These are phyloP conservation scores for Enteromius thamalakanensis DNA, from an alignment of 2,797 vertebrate species.

Conservation along the genomic window DNA sequence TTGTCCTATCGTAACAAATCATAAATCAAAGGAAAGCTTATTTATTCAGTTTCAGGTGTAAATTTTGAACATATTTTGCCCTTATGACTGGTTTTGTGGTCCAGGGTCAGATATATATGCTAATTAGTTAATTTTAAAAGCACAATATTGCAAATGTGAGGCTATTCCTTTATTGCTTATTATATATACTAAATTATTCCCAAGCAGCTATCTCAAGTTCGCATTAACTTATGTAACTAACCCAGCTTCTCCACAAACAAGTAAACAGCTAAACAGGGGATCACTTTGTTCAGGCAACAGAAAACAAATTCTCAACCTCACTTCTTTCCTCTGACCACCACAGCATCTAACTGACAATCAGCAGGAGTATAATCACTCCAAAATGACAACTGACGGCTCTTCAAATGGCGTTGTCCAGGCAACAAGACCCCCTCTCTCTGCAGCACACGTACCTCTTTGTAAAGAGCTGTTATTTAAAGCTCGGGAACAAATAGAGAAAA, in stretches of 20 bases:
- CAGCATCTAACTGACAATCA: conserved; percentile 23
- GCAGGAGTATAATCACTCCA: conserved; percentile 49
- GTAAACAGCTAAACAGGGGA: conserved; percentile 5
- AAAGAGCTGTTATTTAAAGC: conserved; percentile 57
- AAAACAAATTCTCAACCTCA: not conserved
- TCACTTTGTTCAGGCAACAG: conserved; percentile 8
- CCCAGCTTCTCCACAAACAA: conserved; percentile 7
- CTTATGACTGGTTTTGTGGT: too few species aligned
- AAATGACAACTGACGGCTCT: conserved; percentile 30
- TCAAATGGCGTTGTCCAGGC: conserved; percentile 56
- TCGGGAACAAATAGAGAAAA: conserved; percentile 31
- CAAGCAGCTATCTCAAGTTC: not conserved
- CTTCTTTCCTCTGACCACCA: not conserved
- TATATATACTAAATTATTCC: not conserved
- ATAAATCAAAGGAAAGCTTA: too few species aligned
- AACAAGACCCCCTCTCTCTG: conserved; percentile 49
- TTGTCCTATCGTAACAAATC: too few species aligned
- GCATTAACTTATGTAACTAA: conserved; percentile 18
- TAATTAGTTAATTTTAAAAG: not conserved
- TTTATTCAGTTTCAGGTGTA: too few species aligned
- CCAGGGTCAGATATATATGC: not conserved
- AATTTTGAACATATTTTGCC: too few species aligned
- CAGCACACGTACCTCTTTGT: conserved; percentile 38
- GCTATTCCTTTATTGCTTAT: not conserved
- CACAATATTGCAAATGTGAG: not conserved